phyloP scores from a whole-genome alignment of 2,797 vertebrate species.

The Paguma larvata region DNA sequence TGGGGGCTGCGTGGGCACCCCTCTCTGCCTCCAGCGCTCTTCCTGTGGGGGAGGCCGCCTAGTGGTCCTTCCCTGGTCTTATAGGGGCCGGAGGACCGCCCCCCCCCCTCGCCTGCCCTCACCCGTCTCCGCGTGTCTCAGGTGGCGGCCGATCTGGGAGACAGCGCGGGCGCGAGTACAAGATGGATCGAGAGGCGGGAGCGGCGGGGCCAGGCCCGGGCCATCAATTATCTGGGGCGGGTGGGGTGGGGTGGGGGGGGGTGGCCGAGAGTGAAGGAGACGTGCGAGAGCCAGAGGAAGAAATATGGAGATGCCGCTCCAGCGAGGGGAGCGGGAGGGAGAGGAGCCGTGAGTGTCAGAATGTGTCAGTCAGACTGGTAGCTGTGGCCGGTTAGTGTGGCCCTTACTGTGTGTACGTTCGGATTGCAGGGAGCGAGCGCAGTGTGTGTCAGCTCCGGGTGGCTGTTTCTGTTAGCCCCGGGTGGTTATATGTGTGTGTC shows the following conservation, averaged over 20 bases:
- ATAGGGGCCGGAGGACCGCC: neutral
- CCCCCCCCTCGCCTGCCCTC: neutral
- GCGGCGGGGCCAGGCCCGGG: slow-evolving; percentile 62
- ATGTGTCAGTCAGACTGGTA: slow-evolving; percentile 75
- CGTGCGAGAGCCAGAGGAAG: slow-evolving; percentile 70
- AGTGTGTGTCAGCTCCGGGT: neutral
- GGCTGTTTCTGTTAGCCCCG: neutral
- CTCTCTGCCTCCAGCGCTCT: neutral
- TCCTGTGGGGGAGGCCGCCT: neutral
- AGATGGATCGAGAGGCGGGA: slow-evolving; percentile 87
- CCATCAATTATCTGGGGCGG: slow-evolving; percentile 81
- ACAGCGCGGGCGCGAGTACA: slow-evolving; percentile 78
- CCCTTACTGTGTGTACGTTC: slow-evolving; percentile 24
- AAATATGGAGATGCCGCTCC: slow-evolving; percentile 86
- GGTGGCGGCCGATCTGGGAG: slow-evolving; percentile 76
- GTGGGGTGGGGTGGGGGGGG: slow-evolving; percentile 48
- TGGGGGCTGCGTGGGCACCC: no score
- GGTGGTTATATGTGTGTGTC: neutral
- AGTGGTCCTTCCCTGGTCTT: neutral
- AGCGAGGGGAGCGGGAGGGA: slow-evolving; percentile 62
- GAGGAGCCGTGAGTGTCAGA: slow-evolving; percentile 41
- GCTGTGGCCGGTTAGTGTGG: neutral
- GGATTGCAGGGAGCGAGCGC: neutral
- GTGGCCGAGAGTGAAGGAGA: slow-evolving; percentile 28
- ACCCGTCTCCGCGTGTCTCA: slow-evolving; percentile 59